These are phyloP conservation scores for Actinopyga echinites DNA, from an alignment of 53 echinoderm and acorn worm species.

Conservation along the genomic window DNA sequence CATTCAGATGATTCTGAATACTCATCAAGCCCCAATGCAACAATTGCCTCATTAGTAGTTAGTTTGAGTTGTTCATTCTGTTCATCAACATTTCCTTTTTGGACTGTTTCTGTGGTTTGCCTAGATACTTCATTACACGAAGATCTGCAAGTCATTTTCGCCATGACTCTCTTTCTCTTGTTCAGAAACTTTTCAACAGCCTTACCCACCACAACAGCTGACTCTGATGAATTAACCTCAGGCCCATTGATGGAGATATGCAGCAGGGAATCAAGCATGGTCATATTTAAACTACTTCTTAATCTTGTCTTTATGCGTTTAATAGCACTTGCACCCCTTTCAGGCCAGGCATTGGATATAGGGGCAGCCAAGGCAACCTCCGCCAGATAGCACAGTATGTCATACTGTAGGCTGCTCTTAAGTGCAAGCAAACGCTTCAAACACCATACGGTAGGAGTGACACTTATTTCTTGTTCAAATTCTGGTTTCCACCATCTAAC, in stretches of 20 bases:
- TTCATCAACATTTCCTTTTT: not conserved
- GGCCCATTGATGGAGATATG: conserved; percentile 23
- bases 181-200: not conserved
- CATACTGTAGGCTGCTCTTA: too few species aligned
- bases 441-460: too few species aligned
- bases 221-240: not conserved
- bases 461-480: too few species aligned
- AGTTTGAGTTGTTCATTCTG: not conserved
- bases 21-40: not conserved
- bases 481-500: too few species aligned
- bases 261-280: not conserved
- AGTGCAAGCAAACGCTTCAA: too few species aligned
- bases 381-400: not conserved
- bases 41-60: not conserved
- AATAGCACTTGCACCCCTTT: not conserved
- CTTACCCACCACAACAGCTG: not conserved
- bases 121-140: not conserved
- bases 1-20: not conserved
- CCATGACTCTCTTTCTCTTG: not conserved
- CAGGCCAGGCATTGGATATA: conserved; percentile 17
- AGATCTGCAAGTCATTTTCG: not conserved
- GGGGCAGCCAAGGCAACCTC: not conserved
- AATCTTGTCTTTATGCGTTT: conserved; percentile 4
- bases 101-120: not conserved
- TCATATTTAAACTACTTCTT: conserved; percentile 3